phyloP scores from a whole-genome alignment of 2,888 invertebrate species.

The Blera fallax region DNA sequence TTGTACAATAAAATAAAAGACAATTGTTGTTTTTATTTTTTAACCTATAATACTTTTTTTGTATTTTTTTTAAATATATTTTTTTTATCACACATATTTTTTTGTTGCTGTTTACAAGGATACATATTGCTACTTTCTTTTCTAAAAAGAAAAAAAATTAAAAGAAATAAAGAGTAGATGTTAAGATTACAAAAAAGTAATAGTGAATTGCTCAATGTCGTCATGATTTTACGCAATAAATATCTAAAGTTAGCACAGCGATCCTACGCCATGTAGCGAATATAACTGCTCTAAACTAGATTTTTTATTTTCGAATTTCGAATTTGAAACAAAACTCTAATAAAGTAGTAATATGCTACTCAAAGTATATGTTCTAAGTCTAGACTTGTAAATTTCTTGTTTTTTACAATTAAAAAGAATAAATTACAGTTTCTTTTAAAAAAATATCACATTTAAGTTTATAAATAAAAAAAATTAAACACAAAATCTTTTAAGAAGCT shows the following conservation, averaged over 20 bases:
- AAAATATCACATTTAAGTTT: conserved; percentile 71
- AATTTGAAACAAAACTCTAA: conserved; percentile 6
- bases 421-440: conserved; percentile 56
- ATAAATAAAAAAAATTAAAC: conserved; percentile 44
- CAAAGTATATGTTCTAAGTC: conserved; percentile 46
- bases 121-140: conserved; percentile 36
- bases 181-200: conserved; percentile 7
- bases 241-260: not conserved
- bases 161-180: not conserved
- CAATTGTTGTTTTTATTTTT: conserved; percentile 23
- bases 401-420: conserved; percentile 41
- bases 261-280: not conserved
- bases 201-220: conserved; percentile 14
- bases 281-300: conserved; percentile 4
- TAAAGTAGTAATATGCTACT: conserved; percentile 18
- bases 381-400: conserved; percentile 28
- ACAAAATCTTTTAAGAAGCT: conserved; percentile 31
- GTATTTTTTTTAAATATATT: conserved; percentile 60
- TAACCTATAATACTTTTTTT: conserved; percentile 72
- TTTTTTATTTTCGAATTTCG: conserved; percentile 6
- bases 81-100: conserved; percentile 72
- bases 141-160: not conserved
- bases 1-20: conserved; percentile 17
- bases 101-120: conserved; percentile 71
- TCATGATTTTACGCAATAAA: conserved; percentile 10